Conservation (phyloP, 2,113 vertebrate species). For the Ranitomeya imitator region DNA sequence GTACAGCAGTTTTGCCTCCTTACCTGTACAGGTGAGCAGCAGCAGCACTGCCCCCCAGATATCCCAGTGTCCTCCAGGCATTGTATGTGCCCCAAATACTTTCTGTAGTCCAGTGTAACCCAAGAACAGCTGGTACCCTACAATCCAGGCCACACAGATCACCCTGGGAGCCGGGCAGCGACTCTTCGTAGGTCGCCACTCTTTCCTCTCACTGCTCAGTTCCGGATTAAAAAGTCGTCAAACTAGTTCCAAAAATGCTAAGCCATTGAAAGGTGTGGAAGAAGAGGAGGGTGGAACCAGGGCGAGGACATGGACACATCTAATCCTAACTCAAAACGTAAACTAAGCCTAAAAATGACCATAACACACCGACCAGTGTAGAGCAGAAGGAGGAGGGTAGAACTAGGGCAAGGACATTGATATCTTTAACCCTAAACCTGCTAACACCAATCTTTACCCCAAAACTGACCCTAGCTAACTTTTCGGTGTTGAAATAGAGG, state of each 20-base stretch:
- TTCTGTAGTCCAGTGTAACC: background rate
- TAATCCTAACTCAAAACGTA: too few species aligned
- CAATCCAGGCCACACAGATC: background rate
- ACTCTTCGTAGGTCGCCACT: background rate
- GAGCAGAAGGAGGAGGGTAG: too few species aligned
- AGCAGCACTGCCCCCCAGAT: background rate
- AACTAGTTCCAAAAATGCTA: conserved; percentile 6
- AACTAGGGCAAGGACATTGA: too few species aligned
- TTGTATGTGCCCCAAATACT: background rate
- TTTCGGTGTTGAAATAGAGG: too few species aligned
- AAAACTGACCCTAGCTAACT: too few species aligned
- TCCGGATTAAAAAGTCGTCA: conserved; percentile 6
- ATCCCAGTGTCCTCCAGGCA: background rate
- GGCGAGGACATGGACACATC: too few species aligned
- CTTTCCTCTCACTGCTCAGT: background rate
- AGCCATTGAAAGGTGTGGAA: background rate
- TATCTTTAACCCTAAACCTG: too few species aligned
- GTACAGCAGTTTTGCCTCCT: background rate
- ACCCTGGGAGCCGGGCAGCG: background rate
- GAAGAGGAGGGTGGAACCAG: background rate
- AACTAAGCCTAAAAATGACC: too few species aligned
- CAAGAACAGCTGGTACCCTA: background rate
- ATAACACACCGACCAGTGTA: too few species aligned
- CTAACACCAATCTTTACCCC: too few species aligned
- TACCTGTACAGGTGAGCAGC: background rate